A percentile compares a stretch with the other conserved stretches of the same genome.
Evolutionary conservation across 1,140 invertebrate species (phyloP).

Genomic region (Pomacea maculata): DNA sequence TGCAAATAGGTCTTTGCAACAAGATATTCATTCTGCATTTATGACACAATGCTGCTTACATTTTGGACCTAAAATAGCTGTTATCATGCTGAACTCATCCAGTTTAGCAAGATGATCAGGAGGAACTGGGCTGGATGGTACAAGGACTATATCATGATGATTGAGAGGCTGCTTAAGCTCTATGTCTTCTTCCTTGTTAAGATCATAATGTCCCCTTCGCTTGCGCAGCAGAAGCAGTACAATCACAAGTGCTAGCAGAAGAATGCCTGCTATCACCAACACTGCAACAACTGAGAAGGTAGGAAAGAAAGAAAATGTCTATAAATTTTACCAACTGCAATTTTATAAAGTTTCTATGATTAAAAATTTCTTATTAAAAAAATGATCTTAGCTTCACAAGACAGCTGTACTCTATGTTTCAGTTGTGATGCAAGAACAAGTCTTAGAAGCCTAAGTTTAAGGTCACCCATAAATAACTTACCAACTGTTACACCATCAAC

Average conservation of each 20-base stretch:
- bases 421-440: not conserved
- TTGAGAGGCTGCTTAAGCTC: conserved; percentile 56
- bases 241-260: conserved; percentile 48
- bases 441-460: not conserved
- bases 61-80: conserved; percentile 46
- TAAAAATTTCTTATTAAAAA: no score
- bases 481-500: conserved; percentile 44
- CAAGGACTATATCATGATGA: not conserved
- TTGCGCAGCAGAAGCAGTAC: conserved; percentile 41
- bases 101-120: conserved; percentile 52
- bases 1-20: not conserved
- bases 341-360: no score
- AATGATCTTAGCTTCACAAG: no score
- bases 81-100: conserved; percentile 61
- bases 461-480: conserved; percentile 23
- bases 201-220: conserved; percentile 28
- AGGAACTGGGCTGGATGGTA: conserved; percentile 26
- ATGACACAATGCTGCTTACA: conserved; percentile 28
- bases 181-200: conserved; percentile 48
- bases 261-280: conserved; percentile 37
- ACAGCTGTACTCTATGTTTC: no score
- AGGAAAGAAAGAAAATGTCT: not conserved
- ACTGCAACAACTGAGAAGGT: conserved; percentile 44
- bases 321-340: not conserved
- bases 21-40: not conserved